phyloP scores from a whole-genome alignment of 2,797 vertebrate species.

The Poecilia picta region DNA sequence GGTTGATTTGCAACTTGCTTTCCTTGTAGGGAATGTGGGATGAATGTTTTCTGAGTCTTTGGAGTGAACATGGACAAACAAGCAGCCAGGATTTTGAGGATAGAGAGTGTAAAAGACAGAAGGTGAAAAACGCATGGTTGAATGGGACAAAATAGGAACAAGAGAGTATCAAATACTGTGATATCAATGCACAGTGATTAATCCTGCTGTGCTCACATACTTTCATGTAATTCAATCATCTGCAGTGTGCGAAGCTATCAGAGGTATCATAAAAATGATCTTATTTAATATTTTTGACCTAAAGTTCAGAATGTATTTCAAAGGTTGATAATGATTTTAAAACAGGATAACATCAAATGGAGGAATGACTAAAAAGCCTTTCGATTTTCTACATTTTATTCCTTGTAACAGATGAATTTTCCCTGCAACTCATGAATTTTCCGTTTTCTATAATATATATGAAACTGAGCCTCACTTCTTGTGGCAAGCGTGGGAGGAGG shows the following conservation, averaged over 20 bases:
- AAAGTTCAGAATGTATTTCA: neutral
- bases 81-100: conserved; percentile 36
- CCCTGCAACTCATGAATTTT: conserved; percentile 6
- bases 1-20: neutral
- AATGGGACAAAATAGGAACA: conserved; percentile 38
- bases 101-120: conserved; percentile 12
- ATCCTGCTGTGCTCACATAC: conserved; percentile 20
- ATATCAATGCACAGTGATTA: conserved; percentile 25
- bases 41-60: conserved; percentile 31
- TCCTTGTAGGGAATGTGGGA: conserved; percentile 18
- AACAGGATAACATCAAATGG: conserved; percentile 7
- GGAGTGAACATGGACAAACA: conserved; percentile 32
- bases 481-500: conserved; percentile 27
- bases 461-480: conserved; percentile 32
- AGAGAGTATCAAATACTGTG: conserved; percentile 31
- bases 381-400: conserved; percentile 14
- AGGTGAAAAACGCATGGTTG: conserved; percentile 29
- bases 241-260: conserved; percentile 1
- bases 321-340: conserved; percentile 2
- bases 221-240: neutral
- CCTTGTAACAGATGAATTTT: conserved; percentile 26
- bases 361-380: conserved; percentile 7
- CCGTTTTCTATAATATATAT: conserved; percentile 33
- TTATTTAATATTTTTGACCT: conserved; percentile 3
- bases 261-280: conserved; percentile 11